phyloP scores from a whole-genome alignment of 2,888 invertebrate genomes.

The Ophion obscuratus region DNA sequence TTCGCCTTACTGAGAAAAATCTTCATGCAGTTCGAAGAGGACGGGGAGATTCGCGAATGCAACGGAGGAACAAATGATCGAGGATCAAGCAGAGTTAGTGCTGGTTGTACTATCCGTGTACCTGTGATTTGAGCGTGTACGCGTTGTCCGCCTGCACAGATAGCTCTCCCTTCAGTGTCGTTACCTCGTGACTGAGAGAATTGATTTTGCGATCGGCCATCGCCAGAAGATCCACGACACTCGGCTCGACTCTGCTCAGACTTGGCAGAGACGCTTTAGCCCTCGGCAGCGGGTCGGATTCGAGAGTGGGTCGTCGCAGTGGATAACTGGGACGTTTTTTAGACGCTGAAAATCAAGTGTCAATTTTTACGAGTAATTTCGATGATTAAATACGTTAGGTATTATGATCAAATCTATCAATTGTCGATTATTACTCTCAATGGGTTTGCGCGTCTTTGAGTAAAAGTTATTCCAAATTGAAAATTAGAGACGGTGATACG shows the following conservation, averaged over 20 bases:
- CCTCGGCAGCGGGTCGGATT: constrained; percentile 77
- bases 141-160: constrained; percentile 78
- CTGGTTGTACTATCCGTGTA: constrained; percentile 67
- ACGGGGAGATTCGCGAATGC: not conserved
- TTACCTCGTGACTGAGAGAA: constrained; percentile 81
- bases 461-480: too few species aligned
- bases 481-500: too few species aligned
- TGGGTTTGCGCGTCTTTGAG: too few species aligned
- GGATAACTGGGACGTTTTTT: constrained; percentile 80
- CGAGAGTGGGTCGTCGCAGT: constrained; percentile 77
- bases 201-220: constrained; percentile 82
- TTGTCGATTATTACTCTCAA: too few species aligned
- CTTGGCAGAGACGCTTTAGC: constrained; percentile 73
- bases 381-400: too few species aligned
- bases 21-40: too few species aligned
- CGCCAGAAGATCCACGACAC: constrained; percentile 77
- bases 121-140: constrained; percentile 79
- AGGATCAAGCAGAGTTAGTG: not conserved
- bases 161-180: constrained; percentile 79
- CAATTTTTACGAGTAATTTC: too few species aligned
- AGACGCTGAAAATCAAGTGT: constrained; percentile 67
- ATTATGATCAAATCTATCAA: too few species aligned
- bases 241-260: constrained; percentile 76
- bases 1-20: too few species aligned
- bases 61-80: not conserved